Evolutionary conservation across 2,888 invertebrate species (phyloP).

Genomic region (Leucoptera coffeella): DNA sequence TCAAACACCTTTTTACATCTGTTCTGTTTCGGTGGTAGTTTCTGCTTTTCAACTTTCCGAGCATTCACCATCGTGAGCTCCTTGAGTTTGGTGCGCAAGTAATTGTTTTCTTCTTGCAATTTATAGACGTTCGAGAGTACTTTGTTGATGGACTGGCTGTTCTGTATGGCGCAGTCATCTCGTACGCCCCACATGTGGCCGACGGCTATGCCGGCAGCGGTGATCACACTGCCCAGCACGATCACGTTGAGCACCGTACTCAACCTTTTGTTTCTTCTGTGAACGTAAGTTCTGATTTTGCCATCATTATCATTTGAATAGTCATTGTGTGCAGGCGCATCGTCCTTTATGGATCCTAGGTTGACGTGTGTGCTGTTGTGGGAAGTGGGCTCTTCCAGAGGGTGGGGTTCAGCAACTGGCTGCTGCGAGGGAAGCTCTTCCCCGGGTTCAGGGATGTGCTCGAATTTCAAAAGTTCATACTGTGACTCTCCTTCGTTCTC

Average conservation of each 20-base stretch:
- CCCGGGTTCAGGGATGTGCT: constrained; percentile 10
- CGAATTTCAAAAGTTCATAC: constrained; percentile 15
- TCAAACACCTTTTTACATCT: constrained; percentile 39
- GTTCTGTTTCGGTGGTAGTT: constrained; percentile 16
- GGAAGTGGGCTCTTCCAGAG: constrained; percentile 11
- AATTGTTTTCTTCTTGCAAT: constrained; percentile 43
- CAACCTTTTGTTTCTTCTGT: constrained; percentile 36
- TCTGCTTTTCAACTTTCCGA: constrained; percentile 13
- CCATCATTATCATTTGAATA: constrained; percentile 17
- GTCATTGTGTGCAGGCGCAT: constrained; percentile 25
- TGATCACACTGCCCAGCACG: constrained; percentile 41
- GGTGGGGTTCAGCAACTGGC: constrained; percentile 13
- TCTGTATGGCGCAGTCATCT: constrained; percentile 29
- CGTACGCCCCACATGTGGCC: constrained; percentile 47
- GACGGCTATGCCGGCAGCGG: constrained; percentile 40
- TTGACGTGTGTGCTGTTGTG: constrained; percentile 10
- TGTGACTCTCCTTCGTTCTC: constrained; percentile 24
- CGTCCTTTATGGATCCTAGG: constrained; percentile 16
- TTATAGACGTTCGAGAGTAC: constrained; percentile 41
- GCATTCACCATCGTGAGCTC: constrained; percentile 19
- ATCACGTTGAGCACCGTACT: constrained; percentile 41
- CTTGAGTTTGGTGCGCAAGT: constrained; percentile 29
- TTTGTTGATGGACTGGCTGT: constrained; percentile 34
- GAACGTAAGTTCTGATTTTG: constrained; percentile 42
- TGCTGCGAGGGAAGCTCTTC: constrained; percentile 15